Base-by-base conservation (phyloP, 2,113 vertebrate genomes). In the Lophius piscatorius region DNA sequence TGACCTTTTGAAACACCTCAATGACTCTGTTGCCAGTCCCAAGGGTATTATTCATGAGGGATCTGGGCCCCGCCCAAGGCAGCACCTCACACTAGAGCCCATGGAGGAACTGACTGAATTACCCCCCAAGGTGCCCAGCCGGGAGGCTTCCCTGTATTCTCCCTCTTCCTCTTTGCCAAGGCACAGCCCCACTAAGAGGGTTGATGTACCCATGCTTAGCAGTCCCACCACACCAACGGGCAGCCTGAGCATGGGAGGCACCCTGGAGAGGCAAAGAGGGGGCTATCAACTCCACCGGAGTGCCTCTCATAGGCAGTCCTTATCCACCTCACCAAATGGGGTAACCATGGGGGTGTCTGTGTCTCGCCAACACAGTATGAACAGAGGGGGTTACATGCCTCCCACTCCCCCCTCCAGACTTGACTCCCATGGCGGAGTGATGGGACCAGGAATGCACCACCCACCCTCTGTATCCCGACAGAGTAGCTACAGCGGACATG, bases 1-100 rank as follows among this genome's bases (percentile, higher is more conserved):
- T 18, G 96, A 98, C 78, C 94, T 98, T 66, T 91, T 98, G 84
- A 99, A 98, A 87, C 97, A 98, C 82, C 93, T 98, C 23, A 98
- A 93, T 76, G 95, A 98, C 87, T 91, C 92, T 31, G 89, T 90
- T 18, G 92, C 88, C 76, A 94, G 91, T 82, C 91, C 94, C 40
- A 96, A 96, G 88, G 92, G 94, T 74, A 94, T 98, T 73, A 92
- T 98, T 88, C 93, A 91, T 66, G 96, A 98, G 56, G 91, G 92
- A 42, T 63, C 82, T 20, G 85, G 77, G 64, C 94, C 95, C 46
- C 92, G 94, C 83, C 84, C 94, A 18, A 92, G 94, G 73, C 95
- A 93, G 60, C 94, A 95, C 69, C 89, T 98, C 63, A 94, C 95
- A 92, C 86, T 98, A 80, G 96, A 97, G 81, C 92, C 96, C 12